These are phyloP conservation scores for Isichthys henryi DNA, from an alignment of 2,113 vertebrate genomes.

Conservation along the genomic window DNA sequence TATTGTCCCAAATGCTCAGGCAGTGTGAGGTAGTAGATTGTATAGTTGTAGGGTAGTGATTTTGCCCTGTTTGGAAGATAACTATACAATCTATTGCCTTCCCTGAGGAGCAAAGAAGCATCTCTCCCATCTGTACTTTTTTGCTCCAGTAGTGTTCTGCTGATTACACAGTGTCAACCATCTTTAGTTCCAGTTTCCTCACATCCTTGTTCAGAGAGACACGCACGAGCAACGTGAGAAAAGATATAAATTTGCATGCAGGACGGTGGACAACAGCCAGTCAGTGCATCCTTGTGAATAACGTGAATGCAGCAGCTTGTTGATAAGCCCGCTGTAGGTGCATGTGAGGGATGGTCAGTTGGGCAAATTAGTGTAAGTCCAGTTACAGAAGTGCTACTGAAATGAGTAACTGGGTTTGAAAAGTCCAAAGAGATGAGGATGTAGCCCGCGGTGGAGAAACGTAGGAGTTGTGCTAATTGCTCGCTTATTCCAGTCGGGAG, in stretches of 20 bases:
- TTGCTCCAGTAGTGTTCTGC: neutral
- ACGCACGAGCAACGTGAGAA: neutral
- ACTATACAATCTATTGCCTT: slow-evolving; percentile 99
- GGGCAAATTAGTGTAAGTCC: neutral
- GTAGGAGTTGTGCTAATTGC: neutral
- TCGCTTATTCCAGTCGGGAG: neutral
- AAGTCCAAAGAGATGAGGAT: neutral
- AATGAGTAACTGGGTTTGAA: neutral
- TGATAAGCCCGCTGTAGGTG: neutral
- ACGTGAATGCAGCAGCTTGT: neutral
- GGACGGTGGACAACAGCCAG: neutral
- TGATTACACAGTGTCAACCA: neutral
- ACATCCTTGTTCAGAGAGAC: neutral
- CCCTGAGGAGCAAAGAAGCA: slow-evolving; percentile 66
- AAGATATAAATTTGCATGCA: neutral
- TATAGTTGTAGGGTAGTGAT: slow-evolving; percentile 97
- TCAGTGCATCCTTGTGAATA: neutral
- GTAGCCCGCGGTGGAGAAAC: neutral
- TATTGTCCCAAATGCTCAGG: slow-evolving; percentile 38
- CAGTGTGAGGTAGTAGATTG: slow-evolving; percentile 99
- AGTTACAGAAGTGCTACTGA: neutral
- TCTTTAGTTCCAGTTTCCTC: neutral
- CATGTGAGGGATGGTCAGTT: neutral
- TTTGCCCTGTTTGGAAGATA: slow-evolving; percentile 88
- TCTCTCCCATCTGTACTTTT: slow-evolving; percentile 18